A percentile compares a stretch with the other conserved stretches of the same genome.
These are phyloP conservation scores for Drosophila mauritiana DNA, from an alignment of 1,140 invertebrate genomes.

Conservation along the genomic window DNA sequence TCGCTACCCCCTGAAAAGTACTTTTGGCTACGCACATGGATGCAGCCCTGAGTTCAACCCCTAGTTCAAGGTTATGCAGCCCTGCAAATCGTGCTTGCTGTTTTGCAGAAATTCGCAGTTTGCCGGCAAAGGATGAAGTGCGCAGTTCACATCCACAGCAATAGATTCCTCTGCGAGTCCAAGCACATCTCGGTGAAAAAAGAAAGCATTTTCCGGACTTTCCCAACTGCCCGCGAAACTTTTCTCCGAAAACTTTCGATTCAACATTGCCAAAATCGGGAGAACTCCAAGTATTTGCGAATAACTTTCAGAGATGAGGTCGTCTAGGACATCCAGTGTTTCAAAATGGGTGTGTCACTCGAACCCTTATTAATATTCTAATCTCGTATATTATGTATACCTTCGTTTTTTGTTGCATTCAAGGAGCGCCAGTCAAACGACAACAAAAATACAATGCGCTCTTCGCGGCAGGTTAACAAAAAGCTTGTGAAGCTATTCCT, in stretches of 20 bases:
- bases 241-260: slow-evolving; percentile 5
- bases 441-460: slow-evolving; percentile 5
- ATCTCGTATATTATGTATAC: slow-evolving; percentile 1
- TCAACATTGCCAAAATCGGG: background rate
- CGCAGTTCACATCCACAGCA: slow-evolving; percentile 33
- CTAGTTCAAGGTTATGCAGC: slow-evolving; percentile 20
- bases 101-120: slow-evolving; percentile 25
- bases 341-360: slow-evolving; percentile 55
- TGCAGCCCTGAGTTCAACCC: slow-evolving; percentile 15
- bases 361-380: slow-evolving; percentile 9
- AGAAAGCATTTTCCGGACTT: slow-evolving; percentile 32
- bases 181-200: slow-evolving; percentile 23
- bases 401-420: background rate
- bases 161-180: background rate
- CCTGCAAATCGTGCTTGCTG: slow-evolving; percentile 27
- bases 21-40: background rate
- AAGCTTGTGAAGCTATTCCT: slow-evolving; percentile 17
- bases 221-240: slow-evolving; percentile 1
- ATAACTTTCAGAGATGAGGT: slow-evolving; percentile 40
- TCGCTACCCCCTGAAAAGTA: background rate
- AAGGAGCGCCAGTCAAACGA: background rate
- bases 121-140: slow-evolving; percentile 56
- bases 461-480: slow-evolving; percentile 5
- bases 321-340: slow-evolving; percentile 25
- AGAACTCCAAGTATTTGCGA: slow-evolving; percentile 17